Base-by-base conservation (phyloP, 2,113 vertebrate genomes). In the Sterrhoptilus dennistouni region DNA sequence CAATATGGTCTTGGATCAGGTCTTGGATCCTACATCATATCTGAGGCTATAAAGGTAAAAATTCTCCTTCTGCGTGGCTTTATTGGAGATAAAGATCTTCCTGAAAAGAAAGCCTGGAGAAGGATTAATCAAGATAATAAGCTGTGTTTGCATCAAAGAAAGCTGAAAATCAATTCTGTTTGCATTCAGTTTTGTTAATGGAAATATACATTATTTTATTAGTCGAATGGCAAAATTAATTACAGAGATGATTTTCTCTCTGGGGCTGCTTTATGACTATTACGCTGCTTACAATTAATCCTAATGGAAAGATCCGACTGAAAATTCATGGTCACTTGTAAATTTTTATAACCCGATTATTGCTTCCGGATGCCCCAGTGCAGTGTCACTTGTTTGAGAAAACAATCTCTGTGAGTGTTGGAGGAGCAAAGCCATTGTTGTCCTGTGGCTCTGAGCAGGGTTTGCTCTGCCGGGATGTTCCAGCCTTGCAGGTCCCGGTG, bases 161-260 rank as follows among this genome's bases (percentile, higher is more conserved):
- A 91, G 27, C n/a, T 47, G 33, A 83, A 50, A 76, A 75, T 63
- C 60, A 53, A 52, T 74, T 93, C 42, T 90, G 42, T 75, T 77
- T 85, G 25, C 3, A 0, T 38, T 66, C 14, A 17, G n/a, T 59
- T 70, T 87, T 61, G 54, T 70, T 84, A 80, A 91, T 77, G 66
- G 77, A 85, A 83, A 86, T 80, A 57, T 28, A 74, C 42, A 21
- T 90, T 53, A 52, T 92, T 95, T 88, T 96, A 81, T 81, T 79
- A 81, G 53, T 50, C 77, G 42, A 95, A 93, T 60, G 57, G 44
- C 18, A 33, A 64, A 75, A 74, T 81, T 96, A 96, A 95, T 96
- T 96, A 74, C 36, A 49, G 59, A 49, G 74, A 72, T 28, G 10
- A 89, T 72, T 87, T 92, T 89, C 56, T 94, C 85, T 75, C 38